These are phyloP conservation scores for Spisula subtruncata DNA, from an alignment of 2,888 invertebrate species.

Conservation along the genomic window DNA sequence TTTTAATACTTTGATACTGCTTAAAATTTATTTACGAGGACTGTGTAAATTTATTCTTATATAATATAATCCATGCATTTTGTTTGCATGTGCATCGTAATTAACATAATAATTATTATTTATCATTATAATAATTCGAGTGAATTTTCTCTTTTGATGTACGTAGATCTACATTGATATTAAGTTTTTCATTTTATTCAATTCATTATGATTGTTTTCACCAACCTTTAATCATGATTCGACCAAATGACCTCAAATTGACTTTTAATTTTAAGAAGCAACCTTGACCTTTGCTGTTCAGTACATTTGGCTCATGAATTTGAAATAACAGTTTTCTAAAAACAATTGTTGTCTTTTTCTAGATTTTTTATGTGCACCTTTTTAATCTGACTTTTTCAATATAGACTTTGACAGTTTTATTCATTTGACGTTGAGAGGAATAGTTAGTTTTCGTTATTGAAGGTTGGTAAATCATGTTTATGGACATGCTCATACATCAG, in stretches of 20 bases:
- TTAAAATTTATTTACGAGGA: neutral
- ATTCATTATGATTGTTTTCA: neutral
- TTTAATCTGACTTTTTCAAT: neutral
- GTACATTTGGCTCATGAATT: neutral
- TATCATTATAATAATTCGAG: no score
- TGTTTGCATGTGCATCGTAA: neutral
- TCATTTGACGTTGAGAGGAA: neutral
- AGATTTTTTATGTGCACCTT: neutral
- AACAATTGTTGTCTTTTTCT: neutral
- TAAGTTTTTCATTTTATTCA: neutral
- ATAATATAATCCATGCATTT: neutral
- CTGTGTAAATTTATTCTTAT: neutral
- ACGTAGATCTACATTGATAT: neutral
- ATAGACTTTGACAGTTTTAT: neutral
- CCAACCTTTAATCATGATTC: neutral
- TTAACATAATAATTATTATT: no score
- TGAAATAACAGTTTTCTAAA: no score
- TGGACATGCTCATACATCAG: constrained; percentile 9
- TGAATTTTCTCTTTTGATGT: neutral
- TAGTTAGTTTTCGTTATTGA: neutral
- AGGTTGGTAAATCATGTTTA: neutral
- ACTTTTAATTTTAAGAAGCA: neutral
- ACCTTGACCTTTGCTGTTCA: neutral
- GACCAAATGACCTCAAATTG: neutral
- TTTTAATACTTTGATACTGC: neutral